phyloP scores from a whole-genome alignment of 2,797 vertebrate species.

The Chelon labrosus region DNA sequence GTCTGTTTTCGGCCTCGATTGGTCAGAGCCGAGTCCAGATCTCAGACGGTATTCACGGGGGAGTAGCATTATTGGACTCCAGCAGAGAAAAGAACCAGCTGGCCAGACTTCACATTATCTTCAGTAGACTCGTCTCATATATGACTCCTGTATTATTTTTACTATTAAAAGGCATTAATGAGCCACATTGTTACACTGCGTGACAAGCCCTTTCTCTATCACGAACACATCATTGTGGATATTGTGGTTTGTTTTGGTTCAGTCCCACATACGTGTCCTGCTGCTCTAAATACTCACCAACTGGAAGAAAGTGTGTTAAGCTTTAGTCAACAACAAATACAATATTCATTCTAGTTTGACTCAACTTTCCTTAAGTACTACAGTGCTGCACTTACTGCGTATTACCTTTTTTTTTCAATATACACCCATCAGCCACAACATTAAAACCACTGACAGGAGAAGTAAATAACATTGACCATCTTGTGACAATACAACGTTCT shows the following conservation, averaged over 20 bases:
- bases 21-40: slow-evolving; percentile 49
- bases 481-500: too few relatives aligned
- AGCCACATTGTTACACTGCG: neutral
- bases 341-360: neutral
- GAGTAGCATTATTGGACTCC: slow-evolving; percentile 40
- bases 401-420: too few relatives aligned
- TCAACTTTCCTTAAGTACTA: neutral
- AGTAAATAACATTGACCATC: too few relatives aligned
- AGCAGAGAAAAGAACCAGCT: slow-evolving; percentile 39
- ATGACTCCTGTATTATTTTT: slow-evolving; percentile 9
- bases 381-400: neutral
- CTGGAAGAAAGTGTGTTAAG: slow-evolving; percentile 14
- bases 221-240: neutral
- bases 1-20: slow-evolving; percentile 70
- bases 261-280: neutral
- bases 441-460: too few relatives aligned
- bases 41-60: slow-evolving; percentile 49
- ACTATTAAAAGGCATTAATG: neutral
- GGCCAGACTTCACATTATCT: slow-evolving; percentile 19
- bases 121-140: slow-evolving; percentile 11
- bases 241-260: neutral
- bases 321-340: neutral
- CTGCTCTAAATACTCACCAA: neutral
- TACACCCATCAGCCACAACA: too few relatives aligned
- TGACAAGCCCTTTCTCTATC: neutral